phyloP scores from a whole-genome alignment of 2,113 vertebrate genomes.

The Typhlomys cinereus region DNA sequence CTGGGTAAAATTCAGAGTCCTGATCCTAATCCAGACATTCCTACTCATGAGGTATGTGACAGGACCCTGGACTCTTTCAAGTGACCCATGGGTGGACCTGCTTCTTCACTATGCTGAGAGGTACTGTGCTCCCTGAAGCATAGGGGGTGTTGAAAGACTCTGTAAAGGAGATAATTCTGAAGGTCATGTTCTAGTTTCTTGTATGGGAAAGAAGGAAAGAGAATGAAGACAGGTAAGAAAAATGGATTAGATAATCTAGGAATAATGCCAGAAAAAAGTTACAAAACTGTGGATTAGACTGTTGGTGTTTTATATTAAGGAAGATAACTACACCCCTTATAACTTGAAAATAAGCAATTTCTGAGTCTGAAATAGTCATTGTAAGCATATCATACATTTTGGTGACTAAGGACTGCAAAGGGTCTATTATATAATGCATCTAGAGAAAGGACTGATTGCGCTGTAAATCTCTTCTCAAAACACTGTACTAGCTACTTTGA shows the following conservation, averaged over 20 bases:
- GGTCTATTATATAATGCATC: background rate
- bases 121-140: background rate
- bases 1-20: background rate
- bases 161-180: conserved; percentile 6
- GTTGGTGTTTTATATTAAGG: background rate
- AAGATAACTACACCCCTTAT: background rate
- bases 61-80: background rate
- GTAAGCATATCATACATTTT: background rate
- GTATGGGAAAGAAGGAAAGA: background rate
- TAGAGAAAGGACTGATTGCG: background rate
- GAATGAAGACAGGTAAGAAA: too few species aligned
- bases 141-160: background rate
- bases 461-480: background rate
- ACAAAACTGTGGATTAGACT: background rate
- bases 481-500: background rate
- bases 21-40: background rate
- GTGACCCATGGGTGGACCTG: background rate
- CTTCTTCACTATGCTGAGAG: background rate
- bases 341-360: background rate
- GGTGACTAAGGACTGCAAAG: background rate
- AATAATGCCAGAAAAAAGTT: background rate
- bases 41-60: background rate
- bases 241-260: background rate
- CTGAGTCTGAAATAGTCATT: background rate
- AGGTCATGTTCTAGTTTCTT: background rate